A percentile compares a stretch with the other conserved stretches of the same genome.
Evolutionary conservation across 2,888 invertebrate genomes (phyloP).

Genomic region (Drosophila anomelani): DNA sequence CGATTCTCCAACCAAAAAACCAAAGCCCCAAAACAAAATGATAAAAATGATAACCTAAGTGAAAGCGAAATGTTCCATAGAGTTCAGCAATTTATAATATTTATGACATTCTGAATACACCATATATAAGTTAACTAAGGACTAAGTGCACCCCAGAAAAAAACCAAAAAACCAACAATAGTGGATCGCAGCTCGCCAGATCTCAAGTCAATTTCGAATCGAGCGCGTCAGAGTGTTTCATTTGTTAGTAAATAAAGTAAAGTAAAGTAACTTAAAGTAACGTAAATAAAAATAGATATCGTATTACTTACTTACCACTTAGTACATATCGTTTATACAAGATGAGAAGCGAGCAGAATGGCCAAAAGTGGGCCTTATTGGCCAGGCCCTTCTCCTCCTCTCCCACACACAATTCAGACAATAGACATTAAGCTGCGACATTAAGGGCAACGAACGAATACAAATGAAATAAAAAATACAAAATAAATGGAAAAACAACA

Average conservation of each 20-base stretch:
- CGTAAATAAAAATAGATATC: constrained; percentile 12
- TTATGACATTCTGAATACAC: constrained; percentile 42
- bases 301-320: constrained; percentile 49
- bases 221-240: constrained; percentile 40
- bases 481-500: constrained; percentile 3
- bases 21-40: neutral
- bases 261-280: constrained; percentile 7
- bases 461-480: neutral
- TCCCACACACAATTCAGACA: constrained; percentile 52
- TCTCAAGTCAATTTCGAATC: constrained; percentile 71
- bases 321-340: constrained; percentile 72
- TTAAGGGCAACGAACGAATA: constrained; percentile 63
- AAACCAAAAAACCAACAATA: constrained; percentile 5
- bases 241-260: constrained; percentile 29
- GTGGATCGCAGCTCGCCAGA: constrained; percentile 48
- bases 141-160: constrained; percentile 42
- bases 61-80: constrained; percentile 42
- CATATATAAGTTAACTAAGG: constrained; percentile 41
- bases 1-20: constrained; percentile 18
- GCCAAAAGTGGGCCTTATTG: constrained; percentile 15
- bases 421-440: constrained; percentile 66
- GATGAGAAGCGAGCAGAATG: constrained; percentile 3
- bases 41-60: constrained; percentile 13
- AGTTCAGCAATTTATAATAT: constrained; percentile 28
- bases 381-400: constrained; percentile 31